phyloP scores from a whole-genome alignment of 1,140 invertebrate genomes.

The Pachypeltis micranthus region DNA sequence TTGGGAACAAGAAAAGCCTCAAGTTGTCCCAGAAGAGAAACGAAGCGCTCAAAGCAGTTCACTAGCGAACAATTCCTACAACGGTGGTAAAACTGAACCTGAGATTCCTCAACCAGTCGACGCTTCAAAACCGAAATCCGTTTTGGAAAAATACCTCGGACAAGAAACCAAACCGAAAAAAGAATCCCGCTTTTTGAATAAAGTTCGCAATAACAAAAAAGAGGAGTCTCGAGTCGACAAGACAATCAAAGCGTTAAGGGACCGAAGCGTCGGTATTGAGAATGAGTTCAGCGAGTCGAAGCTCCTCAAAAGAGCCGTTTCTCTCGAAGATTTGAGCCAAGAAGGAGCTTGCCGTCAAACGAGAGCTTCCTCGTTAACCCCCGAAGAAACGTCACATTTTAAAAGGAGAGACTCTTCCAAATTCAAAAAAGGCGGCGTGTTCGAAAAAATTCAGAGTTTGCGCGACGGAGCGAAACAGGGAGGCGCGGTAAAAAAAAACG shows the following conservation, averaged over 20 bases:
- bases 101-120: too few species aligned
- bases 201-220: conserved; percentile 11
- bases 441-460: background rate
- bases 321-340: conserved; percentile 5
- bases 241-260: conserved; percentile 18
- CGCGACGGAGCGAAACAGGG: background rate
- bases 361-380: conserved; percentile 15
- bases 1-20: background rate
- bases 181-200: background rate
- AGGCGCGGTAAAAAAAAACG: conserved; percentile 2
- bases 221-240: conserved; percentile 16
- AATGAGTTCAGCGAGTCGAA: conserved; percentile 18
- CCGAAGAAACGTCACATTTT: conserved; percentile 9
- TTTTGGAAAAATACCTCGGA: conserved; percentile 12
- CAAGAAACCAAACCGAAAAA: background rate
- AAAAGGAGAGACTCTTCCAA: conserved; percentile 3
- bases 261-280: conserved; percentile 11
- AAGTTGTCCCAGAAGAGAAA: too few species aligned
- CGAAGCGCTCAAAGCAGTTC: too few species aligned
- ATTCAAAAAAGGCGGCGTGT: conserved; percentile 10
- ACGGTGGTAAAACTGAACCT: too few species aligned
- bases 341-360: background rate
- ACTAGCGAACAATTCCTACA: too few species aligned
- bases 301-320: conserved; percentile 19
- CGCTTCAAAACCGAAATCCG: background rate